These are phyloP conservation scores for Hecatera dysodea DNA, from an alignment of 2,888 invertebrate genomes.

Conservation along the genomic window DNA sequence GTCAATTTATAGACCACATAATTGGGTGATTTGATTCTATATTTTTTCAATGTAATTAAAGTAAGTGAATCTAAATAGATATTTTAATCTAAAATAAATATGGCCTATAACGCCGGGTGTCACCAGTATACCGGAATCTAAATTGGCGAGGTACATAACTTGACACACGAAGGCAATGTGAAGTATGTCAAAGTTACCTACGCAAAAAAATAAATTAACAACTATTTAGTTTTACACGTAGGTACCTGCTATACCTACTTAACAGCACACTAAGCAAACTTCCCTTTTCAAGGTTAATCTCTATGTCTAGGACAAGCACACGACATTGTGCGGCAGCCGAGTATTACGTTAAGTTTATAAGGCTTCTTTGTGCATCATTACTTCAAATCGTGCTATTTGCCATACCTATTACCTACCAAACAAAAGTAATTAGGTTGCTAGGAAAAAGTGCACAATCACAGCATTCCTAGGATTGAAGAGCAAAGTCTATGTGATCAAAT, in stretches of 20 bases:
- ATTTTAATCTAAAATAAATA: too few species aligned
- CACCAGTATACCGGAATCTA: neutral
- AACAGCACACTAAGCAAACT: slow-evolving; percentile 58
- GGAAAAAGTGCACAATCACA: neutral
- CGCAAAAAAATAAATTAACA: neutral
- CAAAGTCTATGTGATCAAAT: neutral
- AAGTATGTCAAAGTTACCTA: neutral
- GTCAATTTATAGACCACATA: neutral
- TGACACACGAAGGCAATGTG: neutral
- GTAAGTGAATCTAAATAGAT: too few species aligned
- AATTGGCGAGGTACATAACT: neutral
- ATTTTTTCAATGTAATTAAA: too few species aligned
- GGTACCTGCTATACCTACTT: neutral
- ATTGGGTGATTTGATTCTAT: too few species aligned
- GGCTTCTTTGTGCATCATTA: slow-evolving; percentile 73
- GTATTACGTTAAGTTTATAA: slow-evolving; percentile 68
- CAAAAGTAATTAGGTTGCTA: neutral
- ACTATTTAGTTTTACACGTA: slow-evolving; percentile 1
- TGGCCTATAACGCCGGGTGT: neutral
- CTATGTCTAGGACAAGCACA: slow-evolving; percentile 80
- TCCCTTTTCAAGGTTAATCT: slow-evolving; percentile 79
- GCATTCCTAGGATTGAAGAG: neutral
- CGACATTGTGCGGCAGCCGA: slow-evolving; percentile 76
- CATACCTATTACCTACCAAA: slow-evolving; percentile 1
- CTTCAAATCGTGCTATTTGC: slow-evolving; percentile 53